Evolutionary conservation across 2,888 invertebrate species (phyloP).

Genomic region (Cataglyphis albicans): DNA sequence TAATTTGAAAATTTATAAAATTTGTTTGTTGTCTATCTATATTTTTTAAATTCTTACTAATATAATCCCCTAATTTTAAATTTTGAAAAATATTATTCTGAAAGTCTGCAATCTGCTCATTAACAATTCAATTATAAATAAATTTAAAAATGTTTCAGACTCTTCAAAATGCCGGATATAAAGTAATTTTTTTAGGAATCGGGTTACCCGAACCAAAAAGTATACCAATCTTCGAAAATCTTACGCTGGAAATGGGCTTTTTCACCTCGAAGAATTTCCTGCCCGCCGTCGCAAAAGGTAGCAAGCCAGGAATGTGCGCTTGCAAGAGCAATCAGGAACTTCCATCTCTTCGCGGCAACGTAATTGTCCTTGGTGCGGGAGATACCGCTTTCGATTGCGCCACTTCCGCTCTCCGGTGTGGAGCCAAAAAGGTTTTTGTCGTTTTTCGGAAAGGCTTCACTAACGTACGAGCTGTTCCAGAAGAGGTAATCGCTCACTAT

Average conservation of each 20-base stretch:
- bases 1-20: neutral
- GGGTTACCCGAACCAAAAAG: constrained; percentile 96
- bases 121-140: neutral
- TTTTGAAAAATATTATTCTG: neutral
- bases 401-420: constrained; percentile 97
- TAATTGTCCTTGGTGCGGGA: constrained; percentile 97
- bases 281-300: constrained; percentile 94
- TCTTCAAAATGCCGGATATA: constrained; percentile 90
- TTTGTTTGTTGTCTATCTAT: neutral
- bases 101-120: neutral
- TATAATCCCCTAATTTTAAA: neutral
- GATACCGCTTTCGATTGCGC: constrained; percentile 99
- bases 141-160: constrained; percentile 62
- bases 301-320: constrained; percentile 94
- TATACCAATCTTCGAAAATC: constrained; percentile 91
- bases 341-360: constrained; percentile 92
- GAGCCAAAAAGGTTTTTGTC: constrained; percentile 96
- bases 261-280: constrained; percentile 98
- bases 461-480: constrained; percentile 98
- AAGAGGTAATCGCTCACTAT: constrained; percentile 90
- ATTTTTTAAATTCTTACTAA: neutral
- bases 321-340: constrained; percentile 86
- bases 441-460: constrained; percentile 98
- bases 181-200: constrained; percentile 94
- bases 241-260: constrained; percentile 94